These are phyloP conservation scores for Drosophila virilis DNA, from an alignment of 1,140 invertebrate species.

Conservation along the genomic window DNA sequence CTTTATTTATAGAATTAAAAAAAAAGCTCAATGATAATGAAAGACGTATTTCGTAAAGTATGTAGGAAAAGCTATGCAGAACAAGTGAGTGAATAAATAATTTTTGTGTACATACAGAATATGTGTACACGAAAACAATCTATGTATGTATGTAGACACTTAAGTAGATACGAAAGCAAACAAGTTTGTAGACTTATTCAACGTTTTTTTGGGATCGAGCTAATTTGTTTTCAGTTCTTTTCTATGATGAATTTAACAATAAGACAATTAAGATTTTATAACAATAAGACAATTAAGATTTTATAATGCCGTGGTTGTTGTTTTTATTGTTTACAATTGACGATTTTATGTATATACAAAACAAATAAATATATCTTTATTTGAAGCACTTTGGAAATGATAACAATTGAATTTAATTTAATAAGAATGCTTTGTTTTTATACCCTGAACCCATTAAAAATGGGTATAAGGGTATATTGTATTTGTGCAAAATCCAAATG, in stretches of 20 bases:
- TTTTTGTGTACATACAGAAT: conserved; percentile 33
- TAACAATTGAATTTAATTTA: too few species aligned
- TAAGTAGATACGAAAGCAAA: conserved; percentile 44
- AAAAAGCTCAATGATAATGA: conserved; percentile 78
- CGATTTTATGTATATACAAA: too few species aligned
- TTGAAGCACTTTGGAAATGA: too few species aligned
- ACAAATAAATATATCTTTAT: too few species aligned
- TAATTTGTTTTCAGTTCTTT: conserved; percentile 49
- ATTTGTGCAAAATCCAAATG: too few species aligned
- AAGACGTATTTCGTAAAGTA: conserved; percentile 60
- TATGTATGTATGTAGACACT: conserved; percentile 24
- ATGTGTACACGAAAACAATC: conserved; percentile 25
- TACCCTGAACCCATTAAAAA: too few species aligned
- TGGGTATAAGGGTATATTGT: too few species aligned
- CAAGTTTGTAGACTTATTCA: conserved; percentile 30
- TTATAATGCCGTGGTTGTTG: too few species aligned
- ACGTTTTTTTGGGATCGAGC: conserved; percentile 16
- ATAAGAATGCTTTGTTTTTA: too few species aligned
- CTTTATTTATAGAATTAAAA: conserved; percentile 71
- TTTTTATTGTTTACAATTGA: background rate
- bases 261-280: background rate
- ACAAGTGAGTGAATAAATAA: conserved; percentile 30
- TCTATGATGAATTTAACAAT: conserved; percentile 48
- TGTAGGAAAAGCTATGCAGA: conserved; percentile 48
- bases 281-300: background rate